Evolutionary conservation across 2,797 vertebrate genomes (phyloP).

Genomic region (Taeniopygia guttata): DNA sequence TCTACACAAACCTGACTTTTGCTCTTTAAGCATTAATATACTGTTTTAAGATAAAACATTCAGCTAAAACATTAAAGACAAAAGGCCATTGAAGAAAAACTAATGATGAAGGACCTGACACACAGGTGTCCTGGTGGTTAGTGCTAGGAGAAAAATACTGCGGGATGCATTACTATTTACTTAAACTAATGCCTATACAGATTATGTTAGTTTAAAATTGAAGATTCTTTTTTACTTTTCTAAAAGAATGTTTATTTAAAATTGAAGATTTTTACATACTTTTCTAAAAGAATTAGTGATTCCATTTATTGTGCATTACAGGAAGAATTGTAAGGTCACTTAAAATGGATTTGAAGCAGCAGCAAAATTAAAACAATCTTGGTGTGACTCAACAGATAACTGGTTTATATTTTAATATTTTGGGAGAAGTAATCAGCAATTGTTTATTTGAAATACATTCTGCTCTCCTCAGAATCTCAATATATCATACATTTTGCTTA

Average conservation of each 20-base stretch:
- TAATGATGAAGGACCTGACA: background rate
- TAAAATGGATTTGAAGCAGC: background rate
- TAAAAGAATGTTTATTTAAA: background rate
- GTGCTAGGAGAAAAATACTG: background rate
- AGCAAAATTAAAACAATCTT: background rate
- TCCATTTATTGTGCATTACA: background rate
- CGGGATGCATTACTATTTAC: background rate
- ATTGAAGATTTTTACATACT: background rate
- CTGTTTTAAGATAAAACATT: background rate
- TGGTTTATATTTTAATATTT: background rate
- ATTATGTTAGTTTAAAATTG: background rate
- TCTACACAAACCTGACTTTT: background rate
- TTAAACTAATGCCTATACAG: background rate
- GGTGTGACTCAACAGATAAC: background rate
- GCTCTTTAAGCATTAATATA: background rate
- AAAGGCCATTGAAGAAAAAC: background rate
- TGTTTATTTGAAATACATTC: background rate
- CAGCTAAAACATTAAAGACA: background rate
- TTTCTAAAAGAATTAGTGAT: background rate
- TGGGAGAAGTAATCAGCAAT: background rate
- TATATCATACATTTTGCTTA: background rate
- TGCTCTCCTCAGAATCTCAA: background rate
- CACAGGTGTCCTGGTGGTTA: background rate
- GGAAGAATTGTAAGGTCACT: background rate
- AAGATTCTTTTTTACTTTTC: background rate